Conservation (phyloP, 2,797 vertebrate species). For the Bovichtus variegatus region DNA sequence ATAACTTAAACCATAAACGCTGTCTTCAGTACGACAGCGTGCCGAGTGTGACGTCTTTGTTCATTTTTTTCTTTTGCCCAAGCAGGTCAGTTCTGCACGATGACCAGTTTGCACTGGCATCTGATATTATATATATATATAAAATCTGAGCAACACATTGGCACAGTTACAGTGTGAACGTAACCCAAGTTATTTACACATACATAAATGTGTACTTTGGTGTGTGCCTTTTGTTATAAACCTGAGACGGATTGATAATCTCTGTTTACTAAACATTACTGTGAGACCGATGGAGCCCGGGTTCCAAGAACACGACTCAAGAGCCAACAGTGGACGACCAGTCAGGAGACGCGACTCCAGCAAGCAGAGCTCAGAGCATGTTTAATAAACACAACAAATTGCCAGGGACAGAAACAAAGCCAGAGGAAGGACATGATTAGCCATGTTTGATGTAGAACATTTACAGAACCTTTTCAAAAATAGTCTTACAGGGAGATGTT, state of each 20-base stretch:
- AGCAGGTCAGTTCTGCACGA: too few species aligned
- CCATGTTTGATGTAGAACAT: constrained; percentile 24
- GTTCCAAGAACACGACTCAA: constrained; percentile 55
- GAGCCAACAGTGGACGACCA: constrained; percentile 11
- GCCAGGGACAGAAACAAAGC: constrained; percentile 54
- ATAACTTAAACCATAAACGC: too few species aligned
- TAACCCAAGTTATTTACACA: constrained; percentile 7
- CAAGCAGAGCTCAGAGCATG: constrained; percentile 47
- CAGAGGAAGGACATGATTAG: constrained; percentile 54
- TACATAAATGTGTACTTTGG: constrained; percentile 5
- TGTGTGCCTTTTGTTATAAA: constrained; percentile 31
- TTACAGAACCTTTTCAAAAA: constrained; percentile 48
- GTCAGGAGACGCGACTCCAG: constrained; percentile 34
- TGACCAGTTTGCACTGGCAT: too few species aligned
- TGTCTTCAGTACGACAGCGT: too few species aligned
- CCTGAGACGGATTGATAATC: constrained; percentile 64
- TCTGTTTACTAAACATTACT: constrained; percentile 75
- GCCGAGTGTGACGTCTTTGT: too few species aligned
- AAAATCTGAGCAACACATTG: too few species aligned
- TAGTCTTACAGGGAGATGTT: constrained; percentile 19
- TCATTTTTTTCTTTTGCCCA: too few species aligned
- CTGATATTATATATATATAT: too few species aligned
- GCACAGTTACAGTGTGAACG: too few species aligned
- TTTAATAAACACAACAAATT: constrained; percentile 73
- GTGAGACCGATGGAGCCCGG: constrained; percentile 50